Percentiles rank a stretch among this genome's conserved stretches.
Evolutionary conservation across 2,797 vertebrate genomes (phyloP).

Genomic region (Furcifer pardalis): DNA sequence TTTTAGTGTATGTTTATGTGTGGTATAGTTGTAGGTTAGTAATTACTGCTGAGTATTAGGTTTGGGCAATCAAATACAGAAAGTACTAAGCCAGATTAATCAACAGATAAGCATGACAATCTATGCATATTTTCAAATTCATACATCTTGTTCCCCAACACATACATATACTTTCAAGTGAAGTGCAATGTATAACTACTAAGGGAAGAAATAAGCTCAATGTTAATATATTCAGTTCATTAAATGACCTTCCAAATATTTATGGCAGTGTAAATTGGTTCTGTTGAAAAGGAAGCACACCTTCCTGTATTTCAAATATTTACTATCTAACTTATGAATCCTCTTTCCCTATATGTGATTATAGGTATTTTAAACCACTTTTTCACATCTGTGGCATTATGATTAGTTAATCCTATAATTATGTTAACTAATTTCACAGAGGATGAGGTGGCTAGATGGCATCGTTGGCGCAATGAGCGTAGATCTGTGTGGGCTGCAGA

Average conservation of each 20-base stretch:
- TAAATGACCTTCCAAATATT: too few species aligned
- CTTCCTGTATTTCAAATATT: neutral
- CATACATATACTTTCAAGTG: neutral
- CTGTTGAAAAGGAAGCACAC: neutral
- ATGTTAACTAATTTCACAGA: neutral
- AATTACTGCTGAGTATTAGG: too few species aligned
- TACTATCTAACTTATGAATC: neutral
- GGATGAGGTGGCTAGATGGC: too few species aligned
- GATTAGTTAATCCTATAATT: neutral
- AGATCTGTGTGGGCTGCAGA: too few species aligned
- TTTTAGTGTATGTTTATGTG: too few species aligned
- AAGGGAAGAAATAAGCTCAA: too few species aligned
- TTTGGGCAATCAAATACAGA: neutral
- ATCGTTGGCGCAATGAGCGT: too few species aligned
- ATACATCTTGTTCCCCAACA: neutral
- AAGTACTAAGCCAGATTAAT: neutral
- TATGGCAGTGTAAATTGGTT: neutral
- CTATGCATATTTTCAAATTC: neutral
- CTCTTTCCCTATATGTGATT: neutral
- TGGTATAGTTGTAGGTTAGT: too few species aligned
- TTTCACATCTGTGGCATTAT: neutral
- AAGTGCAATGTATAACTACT: neutral
- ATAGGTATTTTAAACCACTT: neutral
- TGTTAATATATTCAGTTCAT: too few species aligned
- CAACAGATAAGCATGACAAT: neutral